phyloP scores from a whole-genome alignment of 1,140 invertebrate species.

The Orchesella cincta region DNA sequence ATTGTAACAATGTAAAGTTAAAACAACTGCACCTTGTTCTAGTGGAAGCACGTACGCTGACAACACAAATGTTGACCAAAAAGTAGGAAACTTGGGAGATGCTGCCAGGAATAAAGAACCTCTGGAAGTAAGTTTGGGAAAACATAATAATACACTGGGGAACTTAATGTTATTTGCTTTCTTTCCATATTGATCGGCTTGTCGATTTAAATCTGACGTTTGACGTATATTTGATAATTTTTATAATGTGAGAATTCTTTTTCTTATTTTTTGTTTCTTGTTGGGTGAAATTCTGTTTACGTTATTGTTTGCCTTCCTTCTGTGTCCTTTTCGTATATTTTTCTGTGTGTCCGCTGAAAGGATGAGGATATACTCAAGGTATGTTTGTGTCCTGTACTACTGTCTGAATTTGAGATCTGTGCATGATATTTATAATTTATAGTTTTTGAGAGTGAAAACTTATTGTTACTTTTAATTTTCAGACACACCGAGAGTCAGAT shows the following conservation, averaged over 20 bases:
- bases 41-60: slow-evolving; percentile 74
- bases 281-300: neutral
- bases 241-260: no score
- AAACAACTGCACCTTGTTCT: slow-evolving; percentile 48
- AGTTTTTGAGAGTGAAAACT: neutral
- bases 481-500: slow-evolving; percentile 79
- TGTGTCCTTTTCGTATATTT: slow-evolving; percentile 18
- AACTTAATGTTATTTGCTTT: no score
- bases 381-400: no score
- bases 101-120: slow-evolving; percentile 13
- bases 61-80: slow-evolving; percentile 67
- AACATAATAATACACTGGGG: no score
- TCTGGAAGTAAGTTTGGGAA: neutral
- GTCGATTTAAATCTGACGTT: no score
- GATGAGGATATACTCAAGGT: slow-evolving; percentile 48
- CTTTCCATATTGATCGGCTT: no score
- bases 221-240: no score
- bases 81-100: slow-evolving; percentile 52
- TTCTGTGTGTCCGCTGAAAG: slow-evolving; percentile 45
- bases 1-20: no score
- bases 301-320: neutral
- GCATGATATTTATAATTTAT: slow-evolving; percentile 7
- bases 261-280: neutral
- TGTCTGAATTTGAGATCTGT: no score
- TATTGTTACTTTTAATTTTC: slow-evolving; percentile 51